Percentiles rank a stretch among this genome's conserved stretches.
Conservation (phyloP, 2,888 invertebrate species). For the Epirrhoe alternata region DNA sequence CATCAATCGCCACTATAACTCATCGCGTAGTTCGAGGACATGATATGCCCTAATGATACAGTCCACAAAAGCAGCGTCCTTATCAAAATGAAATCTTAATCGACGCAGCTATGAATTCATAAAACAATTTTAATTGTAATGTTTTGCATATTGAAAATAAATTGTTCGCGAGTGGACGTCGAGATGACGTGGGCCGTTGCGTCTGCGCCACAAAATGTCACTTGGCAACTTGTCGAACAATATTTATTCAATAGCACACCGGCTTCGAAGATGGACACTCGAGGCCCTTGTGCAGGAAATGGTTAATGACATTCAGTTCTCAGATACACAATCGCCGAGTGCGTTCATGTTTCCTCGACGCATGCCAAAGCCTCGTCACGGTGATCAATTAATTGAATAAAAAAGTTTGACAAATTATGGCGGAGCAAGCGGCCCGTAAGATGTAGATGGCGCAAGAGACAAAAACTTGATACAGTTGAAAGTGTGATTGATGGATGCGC, state of each 20-base stretch:
- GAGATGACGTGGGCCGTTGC: slow-evolving; percentile 67
- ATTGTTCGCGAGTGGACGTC: slow-evolving; percentile 66
- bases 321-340: slow-evolving; percentile 70
- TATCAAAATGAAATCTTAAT: slow-evolving; percentile 83
- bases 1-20: slow-evolving; percentile 57
- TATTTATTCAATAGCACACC: slow-evolving; percentile 79
- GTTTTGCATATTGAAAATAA: slow-evolving; percentile 78
- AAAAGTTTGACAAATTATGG: slow-evolving; percentile 79
- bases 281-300: slow-evolving; percentile 77
- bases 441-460: slow-evolving; percentile 62
- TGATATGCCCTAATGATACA: slow-evolving; percentile 68
- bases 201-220: slow-evolving; percentile 72
- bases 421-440: slow-evolving; percentile 65
- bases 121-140: slow-evolving; percentile 79
- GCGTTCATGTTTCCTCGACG: slow-evolving; percentile 70
- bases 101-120: slow-evolving; percentile 72
- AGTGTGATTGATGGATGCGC: slow-evolving; percentile 79
- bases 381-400: slow-evolving; percentile 75
- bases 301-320: slow-evolving; percentile 80
- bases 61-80: slow-evolving; percentile 67
- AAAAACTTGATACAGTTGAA: slow-evolving; percentile 81
- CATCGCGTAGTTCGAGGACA: slow-evolving; percentile 53
- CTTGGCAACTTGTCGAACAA: slow-evolving; percentile 79
- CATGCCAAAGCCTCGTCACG: slow-evolving; percentile 53
- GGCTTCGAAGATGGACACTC: slow-evolving; percentile 74